Evolutionary conservation across 2,888 invertebrate genomes (phyloP), one percentile per base, ranked within the genome.

Genomic region (Cerceris ruficornis): DNA sequence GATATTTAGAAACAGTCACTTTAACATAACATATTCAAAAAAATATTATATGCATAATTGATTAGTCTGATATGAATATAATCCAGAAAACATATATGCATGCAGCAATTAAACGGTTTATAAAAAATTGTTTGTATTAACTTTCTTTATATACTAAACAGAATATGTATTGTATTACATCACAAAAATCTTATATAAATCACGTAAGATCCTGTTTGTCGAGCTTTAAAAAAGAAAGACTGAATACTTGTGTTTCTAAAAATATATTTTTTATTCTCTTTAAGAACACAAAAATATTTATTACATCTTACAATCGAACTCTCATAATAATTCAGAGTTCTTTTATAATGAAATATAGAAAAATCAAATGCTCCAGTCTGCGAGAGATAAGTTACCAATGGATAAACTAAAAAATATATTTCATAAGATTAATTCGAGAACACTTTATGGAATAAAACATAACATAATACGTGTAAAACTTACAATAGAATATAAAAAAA

Each of bases 241-340:
- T 46, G 7, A 52, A 14, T 2, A 7, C n/a, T 13, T 14, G 14
- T 55, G 15, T 55, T 15, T 55, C 17, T 55, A 17, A 55, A 55
- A 55, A 55, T 55, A 55, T 55, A 55, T 55, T 55, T 55, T 55
- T 55, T 55, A 55, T 55, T 55, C 11, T 1, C 7, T 55, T 7
- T 9, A 17, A 55, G 55, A 55, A 55, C 55, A 55, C 17, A 55
- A 55, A 55, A 55, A 17, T 55, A 55, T 17, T 7, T 15, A 55
- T 7, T 55, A 55, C 17, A 55, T 55, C 17, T 55, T 55, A 17
- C 7, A 7, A 17, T 17, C 17, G 55, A 55, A 55, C 1, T 55
- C 17, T 55, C 55, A 13, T 55, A 15, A 55, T 55, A 55, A 55
- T 55, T 13, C 17, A 15, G 13, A 55, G 7, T 52, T 17, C 17